Conservation (phyloP, 2,113 vertebrate genomes). For the Hucho hucho region DNA sequence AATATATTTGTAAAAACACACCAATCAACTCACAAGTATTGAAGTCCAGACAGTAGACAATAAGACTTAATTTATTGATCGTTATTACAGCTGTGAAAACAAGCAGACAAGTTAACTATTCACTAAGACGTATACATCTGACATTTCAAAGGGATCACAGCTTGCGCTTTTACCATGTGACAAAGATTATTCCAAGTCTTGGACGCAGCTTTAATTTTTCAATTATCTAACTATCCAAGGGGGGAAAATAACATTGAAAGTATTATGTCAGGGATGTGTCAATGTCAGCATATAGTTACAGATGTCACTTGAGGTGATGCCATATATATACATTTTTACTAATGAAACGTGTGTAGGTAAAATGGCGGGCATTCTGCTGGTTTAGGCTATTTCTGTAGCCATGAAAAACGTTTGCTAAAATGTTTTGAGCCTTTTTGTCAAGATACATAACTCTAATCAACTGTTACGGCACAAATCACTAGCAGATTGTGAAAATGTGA, state of each 20-base stretch:
- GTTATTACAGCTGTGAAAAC: constrained; percentile 64
- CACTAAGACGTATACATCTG: constrained; percentile 54
- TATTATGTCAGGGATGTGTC: constrained; percentile 35
- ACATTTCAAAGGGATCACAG: constrained; percentile 59
- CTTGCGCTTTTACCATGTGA: constrained; percentile 45
- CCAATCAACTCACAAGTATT: constrained; percentile 6
- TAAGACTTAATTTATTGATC: constrained; percentile 61
- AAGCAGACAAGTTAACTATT: constrained; percentile 68
- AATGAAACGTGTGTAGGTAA: constrained; percentile 9
- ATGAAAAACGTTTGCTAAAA: not conserved
- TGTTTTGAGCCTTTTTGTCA: not conserved
- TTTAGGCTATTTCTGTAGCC: constrained; percentile 7
- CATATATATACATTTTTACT: not conserved
- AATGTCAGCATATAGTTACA: constrained; percentile 46
- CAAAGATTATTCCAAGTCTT: constrained; percentile 25
- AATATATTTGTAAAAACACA: too few species aligned
- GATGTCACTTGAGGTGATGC: constrained; percentile 5
- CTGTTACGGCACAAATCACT: constrained; percentile 30
- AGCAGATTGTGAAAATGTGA: constrained; percentile 36
- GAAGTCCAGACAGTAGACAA: constrained; percentile 15
- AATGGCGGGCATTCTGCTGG: constrained; percentile 46
- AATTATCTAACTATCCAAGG: constrained; percentile 18
- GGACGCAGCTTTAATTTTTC: constrained; percentile 30
- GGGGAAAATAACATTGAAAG: constrained; percentile 27
- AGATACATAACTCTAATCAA: not conserved